Evolutionary conservation across 2,797 vertebrate species (phyloP).

Genomic region (Diplodus sargus): DNA sequence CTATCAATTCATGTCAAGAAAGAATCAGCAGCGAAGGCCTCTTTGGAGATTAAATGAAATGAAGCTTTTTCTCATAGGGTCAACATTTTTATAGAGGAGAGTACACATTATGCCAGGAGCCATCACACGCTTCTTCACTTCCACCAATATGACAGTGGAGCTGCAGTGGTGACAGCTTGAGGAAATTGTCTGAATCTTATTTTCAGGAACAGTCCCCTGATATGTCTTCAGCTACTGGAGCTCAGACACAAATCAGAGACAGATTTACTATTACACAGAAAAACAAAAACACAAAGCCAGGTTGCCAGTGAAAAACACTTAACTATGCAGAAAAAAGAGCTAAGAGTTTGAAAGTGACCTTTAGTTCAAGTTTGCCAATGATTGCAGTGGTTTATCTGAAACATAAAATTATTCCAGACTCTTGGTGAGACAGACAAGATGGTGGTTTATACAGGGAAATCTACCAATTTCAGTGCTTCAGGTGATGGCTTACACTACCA

Average conservation of each 20-base stretch:
- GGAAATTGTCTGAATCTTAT: slow-evolving; percentile 72
- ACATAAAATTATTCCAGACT: neutral
- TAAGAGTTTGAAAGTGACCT: neutral
- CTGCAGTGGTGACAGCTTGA: slow-evolving; percentile 59
- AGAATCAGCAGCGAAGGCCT: slow-evolving; percentile 23
- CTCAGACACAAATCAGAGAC: slow-evolving; percentile 54
- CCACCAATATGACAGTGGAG: slow-evolving; percentile 46
- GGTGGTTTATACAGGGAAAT: neutral
- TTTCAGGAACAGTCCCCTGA: slow-evolving; percentile 62
- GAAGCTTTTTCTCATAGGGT: slow-evolving; percentile 51
- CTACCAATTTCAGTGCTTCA: no score
- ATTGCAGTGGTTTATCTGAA: neutral
- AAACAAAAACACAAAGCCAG: slow-evolving; percentile 20
- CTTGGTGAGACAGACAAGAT: neutral
- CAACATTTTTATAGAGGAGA: slow-evolving; percentile 45
- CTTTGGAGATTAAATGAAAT: slow-evolving; percentile 58
- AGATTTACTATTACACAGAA: slow-evolving; percentile 61
- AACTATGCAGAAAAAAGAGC: neutral
- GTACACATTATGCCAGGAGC: slow-evolving; percentile 52
- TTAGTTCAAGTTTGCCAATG: neutral
- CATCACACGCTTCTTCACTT: slow-evolving; percentile 37
- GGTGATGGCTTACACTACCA: no score
- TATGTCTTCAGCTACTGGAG: slow-evolving; percentile 39
- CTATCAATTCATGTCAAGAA: slow-evolving; percentile 29
- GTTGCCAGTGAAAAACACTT: slow-evolving; percentile 4